Base-by-base conservation (phyloP, 2,113 vertebrate species). In the Sorex fumeus region DNA sequence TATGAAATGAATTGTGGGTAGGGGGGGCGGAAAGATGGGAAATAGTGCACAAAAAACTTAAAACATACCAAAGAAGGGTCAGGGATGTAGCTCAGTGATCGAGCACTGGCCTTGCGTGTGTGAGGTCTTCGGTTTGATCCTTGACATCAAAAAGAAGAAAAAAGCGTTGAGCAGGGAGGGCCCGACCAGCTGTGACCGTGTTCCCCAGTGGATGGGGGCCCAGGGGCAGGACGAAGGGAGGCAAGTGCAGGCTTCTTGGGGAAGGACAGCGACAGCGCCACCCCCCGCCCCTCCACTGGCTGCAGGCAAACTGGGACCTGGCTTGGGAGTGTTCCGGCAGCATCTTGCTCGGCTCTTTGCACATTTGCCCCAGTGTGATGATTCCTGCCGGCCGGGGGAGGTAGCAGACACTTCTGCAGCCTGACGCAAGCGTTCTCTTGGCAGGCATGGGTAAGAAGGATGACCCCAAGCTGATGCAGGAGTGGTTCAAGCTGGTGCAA, bases 381-480 rank as follows among this genome's bases (percentile, higher is more conserved):
- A 88, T 94, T 96, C 96, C 95, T 94, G 74, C 87, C 77, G 91
- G 97, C 95, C 66, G 43, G 96, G 45, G 77, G 77, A 79, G 34
- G 50, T 57, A 40, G 30, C 30, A n/a, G 28, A 32, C 36, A 0
- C 47, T 53, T 50, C 89, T n/a, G 36, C 28, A 71, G 36, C 66
- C 75, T 97, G 69, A 98, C 13, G 21, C 4, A 0, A 7, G 15
- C 43, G 85, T 84, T 97, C 90, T 95, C 88, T 96, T 95, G 96
- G 82, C 98, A 99, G 99, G 99, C 95, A 99, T 99, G 99, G 99
- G 99, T 79, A 99, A 99, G 98, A 99, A 99, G 94, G 99, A 99
- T 25, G 99, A 99, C 91, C 99, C 99, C 75, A 99, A 99, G 95
- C 98, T 99, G 94, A 99, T 99, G 99, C 99, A 99, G 92, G 99